A percentile compares a stretch with the other conserved stretches of the same genome.
Evolutionary conservation across 2,113 vertebrate genomes (phyloP).

Genomic region (Aspiorhynchus laticeps): DNA sequence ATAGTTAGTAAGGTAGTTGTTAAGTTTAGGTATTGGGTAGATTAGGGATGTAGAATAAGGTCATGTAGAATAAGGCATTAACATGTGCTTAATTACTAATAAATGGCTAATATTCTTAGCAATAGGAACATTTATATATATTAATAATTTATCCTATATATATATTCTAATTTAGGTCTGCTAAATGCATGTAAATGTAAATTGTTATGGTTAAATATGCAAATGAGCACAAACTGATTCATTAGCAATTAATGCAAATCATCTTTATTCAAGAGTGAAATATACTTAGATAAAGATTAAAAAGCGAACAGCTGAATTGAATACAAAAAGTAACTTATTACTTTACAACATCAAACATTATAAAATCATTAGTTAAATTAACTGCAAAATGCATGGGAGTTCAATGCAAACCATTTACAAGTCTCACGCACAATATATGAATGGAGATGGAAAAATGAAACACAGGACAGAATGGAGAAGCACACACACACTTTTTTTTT

Average conservation of each 20-base stretch:
- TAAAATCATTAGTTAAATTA: background rate
- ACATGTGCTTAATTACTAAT: too few relatives aligned
- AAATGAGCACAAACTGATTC: background rate
- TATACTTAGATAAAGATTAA: background rate
- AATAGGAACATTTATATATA: too few relatives aligned
- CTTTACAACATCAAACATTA: background rate
- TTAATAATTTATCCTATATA: too few relatives aligned
- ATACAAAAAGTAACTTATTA: background rate
- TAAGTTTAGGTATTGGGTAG: too few relatives aligned
- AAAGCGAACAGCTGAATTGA: background rate
- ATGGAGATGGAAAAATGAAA: background rate
- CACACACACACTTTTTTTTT: background rate
- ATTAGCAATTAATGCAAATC: background rate
- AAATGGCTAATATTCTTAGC: too few relatives aligned
- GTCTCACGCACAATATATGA: background rate
- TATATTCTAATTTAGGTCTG: too few relatives aligned
- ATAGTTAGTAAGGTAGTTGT: too few relatives aligned
- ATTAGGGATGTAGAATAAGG: too few relatives aligned
- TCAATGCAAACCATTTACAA: background rate
- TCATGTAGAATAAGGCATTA: too few relatives aligned
- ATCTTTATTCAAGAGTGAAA: conserved; percentile 23
- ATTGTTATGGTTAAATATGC: background rate
- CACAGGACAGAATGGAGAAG: background rate
- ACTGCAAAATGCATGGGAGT: background rate
- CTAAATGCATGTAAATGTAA: too few relatives aligned